These are phyloP conservation scores for Pygoscelis adeliae DNA, from an alignment of 2,113 vertebrate species.

Conservation along the genomic window DNA sequence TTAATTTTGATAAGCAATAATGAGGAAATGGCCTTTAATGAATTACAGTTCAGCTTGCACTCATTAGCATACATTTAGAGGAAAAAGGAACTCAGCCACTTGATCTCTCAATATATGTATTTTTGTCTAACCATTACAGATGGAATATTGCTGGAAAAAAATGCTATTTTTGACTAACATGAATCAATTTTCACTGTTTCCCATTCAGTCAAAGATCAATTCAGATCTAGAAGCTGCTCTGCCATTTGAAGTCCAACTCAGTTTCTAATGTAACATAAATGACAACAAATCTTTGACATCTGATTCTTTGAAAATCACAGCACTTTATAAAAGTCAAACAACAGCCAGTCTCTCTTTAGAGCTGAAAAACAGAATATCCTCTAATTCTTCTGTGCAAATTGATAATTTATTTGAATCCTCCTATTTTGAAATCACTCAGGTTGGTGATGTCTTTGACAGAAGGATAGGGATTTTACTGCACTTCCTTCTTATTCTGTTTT, in stretches of 20 bases:
- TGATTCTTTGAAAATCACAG: neutral
- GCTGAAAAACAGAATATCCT: neutral
- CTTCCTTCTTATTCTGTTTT: slow-evolving; percentile 51
- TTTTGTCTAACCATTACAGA: neutral
- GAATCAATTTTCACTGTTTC: neutral
- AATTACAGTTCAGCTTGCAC: neutral
- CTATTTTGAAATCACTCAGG: neutral
- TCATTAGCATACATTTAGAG: neutral
- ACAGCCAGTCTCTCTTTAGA: neutral
- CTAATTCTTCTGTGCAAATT: neutral
- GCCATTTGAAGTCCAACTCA: neutral
- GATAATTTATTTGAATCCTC: neutral
- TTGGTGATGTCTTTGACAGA: neutral
- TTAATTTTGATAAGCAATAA: neutral
- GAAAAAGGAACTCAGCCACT: neutral
- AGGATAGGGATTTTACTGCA: neutral
- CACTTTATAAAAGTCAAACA: neutral
- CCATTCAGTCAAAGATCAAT: neutral
- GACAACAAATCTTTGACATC: neutral
- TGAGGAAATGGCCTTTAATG: neutral
- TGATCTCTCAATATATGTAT: neutral
- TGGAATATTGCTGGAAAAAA: neutral
- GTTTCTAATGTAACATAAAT: neutral
- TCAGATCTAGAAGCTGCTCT: neutral
- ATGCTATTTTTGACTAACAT: neutral